Percentiles rank a stretch among this genome's conserved stretches.
These are phyloP conservation scores for Macrosteles quadrilineatus DNA, from an alignment of 1,140 invertebrate species.

Conservation along the genomic window DNA sequence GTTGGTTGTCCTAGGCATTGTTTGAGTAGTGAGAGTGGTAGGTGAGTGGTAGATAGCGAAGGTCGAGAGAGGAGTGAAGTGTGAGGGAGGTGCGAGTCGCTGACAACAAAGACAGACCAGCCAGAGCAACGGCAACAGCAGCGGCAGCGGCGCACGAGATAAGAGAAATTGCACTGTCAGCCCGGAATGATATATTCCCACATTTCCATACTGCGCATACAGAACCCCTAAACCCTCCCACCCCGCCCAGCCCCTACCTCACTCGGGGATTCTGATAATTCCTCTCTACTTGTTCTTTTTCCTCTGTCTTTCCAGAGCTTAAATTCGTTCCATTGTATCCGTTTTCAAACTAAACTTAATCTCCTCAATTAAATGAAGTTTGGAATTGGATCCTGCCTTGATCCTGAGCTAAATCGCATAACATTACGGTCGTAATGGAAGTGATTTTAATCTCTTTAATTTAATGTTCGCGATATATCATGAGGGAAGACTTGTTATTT, in stretches of 20 bases:
- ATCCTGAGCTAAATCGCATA: not conserved
- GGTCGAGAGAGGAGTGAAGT: no score
- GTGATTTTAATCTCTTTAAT: conserved; percentile 17
- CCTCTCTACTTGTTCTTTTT: conserved; percentile 27
- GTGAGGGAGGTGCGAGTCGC: not conserved
- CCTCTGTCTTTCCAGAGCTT: conserved; percentile 22
- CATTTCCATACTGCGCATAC: conserved; percentile 41
- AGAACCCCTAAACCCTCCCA: conserved; percentile 31
- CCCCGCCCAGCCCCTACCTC: not conserved
- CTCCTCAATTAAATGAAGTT: conserved; percentile 10
- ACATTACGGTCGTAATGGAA: conserved; percentile 2
- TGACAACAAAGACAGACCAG: conserved; percentile 19
- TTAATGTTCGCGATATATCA: not conserved
- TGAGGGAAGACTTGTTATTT: no score
- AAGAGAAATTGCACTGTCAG: conserved; percentile 45
- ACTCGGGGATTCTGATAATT: conserved; percentile 30
- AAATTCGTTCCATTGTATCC: conserved; percentile 12
- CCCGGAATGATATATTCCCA: conserved; percentile 43
- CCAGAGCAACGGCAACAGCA: not conserved
- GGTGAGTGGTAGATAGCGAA: no score
- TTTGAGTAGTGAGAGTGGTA: no score
- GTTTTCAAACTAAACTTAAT: conserved; percentile 13
- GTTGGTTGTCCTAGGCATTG: no score
- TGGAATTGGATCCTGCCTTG: conserved; percentile 3
- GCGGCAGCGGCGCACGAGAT: conserved; percentile 32